phyloP scores from a whole-genome alignment of 1,140 invertebrate genomes.

The Ips typographus region DNA sequence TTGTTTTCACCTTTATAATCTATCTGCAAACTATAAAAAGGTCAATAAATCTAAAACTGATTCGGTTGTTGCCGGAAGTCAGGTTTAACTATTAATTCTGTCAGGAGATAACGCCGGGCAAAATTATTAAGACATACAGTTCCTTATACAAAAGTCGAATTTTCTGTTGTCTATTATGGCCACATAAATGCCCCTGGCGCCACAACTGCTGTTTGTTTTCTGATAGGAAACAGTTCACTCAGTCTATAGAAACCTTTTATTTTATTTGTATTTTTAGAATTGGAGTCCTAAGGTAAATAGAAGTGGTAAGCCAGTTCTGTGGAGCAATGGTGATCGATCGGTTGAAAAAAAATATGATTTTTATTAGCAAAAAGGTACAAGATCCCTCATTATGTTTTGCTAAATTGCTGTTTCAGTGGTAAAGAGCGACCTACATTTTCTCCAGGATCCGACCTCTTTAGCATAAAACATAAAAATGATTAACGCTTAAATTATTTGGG shows the following conservation, averaged over 20 bases:
- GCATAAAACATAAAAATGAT: conserved; percentile 38
- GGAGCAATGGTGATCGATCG: too few species aligned
- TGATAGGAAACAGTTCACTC: conserved; percentile 16
- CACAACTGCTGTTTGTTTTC: conserved; percentile 27
- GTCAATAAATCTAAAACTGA: too few species aligned
- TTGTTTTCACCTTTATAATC: too few species aligned
- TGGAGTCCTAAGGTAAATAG: too few species aligned
- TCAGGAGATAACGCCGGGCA: conserved; percentile 25
- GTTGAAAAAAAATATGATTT: too few species aligned
- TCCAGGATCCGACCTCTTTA: conserved; percentile 23
- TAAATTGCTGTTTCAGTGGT: too few species aligned
- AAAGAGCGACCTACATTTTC: not conserved
- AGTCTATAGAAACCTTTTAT: not conserved
- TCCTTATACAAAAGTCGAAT: conserved; percentile 11
- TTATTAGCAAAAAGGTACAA: too few species aligned
- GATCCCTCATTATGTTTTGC: too few species aligned
- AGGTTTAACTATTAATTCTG: not conserved
- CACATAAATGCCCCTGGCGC: conserved; percentile 26
- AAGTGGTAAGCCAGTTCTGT: too few species aligned
- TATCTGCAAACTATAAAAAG: too few species aligned
- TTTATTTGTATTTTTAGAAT: too few species aligned
- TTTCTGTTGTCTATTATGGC: conserved; percentile 17
- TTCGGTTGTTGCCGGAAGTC: too few species aligned
- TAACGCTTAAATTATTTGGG: conserved; percentile 30
- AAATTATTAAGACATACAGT: conserved; percentile 31